A percentile compares a stretch with the other conserved stretches of the same genome.
phyloP scores from a whole-genome alignment of 2,888 invertebrate species.

The Nemoura dubitans region DNA sequence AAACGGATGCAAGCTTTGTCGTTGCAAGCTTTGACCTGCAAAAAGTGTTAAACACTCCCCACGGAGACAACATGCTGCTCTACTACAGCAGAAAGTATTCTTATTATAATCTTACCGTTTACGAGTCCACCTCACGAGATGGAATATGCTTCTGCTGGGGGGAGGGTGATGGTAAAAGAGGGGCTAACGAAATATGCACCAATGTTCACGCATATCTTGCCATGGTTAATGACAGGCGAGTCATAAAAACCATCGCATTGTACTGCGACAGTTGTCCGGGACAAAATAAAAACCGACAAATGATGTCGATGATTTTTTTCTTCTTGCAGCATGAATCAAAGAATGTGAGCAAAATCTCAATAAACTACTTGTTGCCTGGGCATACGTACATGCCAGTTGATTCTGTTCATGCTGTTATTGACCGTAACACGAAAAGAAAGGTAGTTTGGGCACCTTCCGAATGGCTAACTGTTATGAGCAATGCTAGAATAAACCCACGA shows the following conservation, averaged over 20 bases:
- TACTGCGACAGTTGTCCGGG: constrained; percentile 53
- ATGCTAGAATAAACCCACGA: constrained; percentile 51
- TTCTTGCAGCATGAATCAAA: too few relatives aligned
- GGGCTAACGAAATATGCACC: constrained; percentile 54
- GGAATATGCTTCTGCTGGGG: constrained; percentile 53
- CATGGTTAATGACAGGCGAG: constrained; percentile 2
- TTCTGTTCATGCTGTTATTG: constrained; percentile 51
- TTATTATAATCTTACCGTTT: constrained; percentile 52
- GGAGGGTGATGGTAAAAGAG: constrained; percentile 54
- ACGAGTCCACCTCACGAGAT: constrained; percentile 52
- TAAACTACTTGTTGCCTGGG: constrained; percentile 55
- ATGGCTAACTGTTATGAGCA: constrained; percentile 52
- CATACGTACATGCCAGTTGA: constrained; percentile 56
- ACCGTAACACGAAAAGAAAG: constrained; percentile 51
- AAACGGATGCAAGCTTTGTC: neutral
- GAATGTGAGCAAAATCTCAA: constrained; percentile 51
- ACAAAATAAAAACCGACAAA: constrained; percentile 54
- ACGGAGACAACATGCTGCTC: constrained; percentile 52
- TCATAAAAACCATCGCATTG: constrained; percentile 47
- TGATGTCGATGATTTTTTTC: constrained; percentile 50
- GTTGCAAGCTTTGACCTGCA: constrained; percentile 53
- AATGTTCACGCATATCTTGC: constrained; percentile 45
- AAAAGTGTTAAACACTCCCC: constrained; percentile 54
- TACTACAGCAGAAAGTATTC: constrained; percentile 53
- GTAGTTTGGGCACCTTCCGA: constrained; percentile 54